These are phyloP conservation scores for Crotalus adamanteus DNA, from an alignment of 2,797 vertebrate genomes.

Conservation along the genomic window DNA sequence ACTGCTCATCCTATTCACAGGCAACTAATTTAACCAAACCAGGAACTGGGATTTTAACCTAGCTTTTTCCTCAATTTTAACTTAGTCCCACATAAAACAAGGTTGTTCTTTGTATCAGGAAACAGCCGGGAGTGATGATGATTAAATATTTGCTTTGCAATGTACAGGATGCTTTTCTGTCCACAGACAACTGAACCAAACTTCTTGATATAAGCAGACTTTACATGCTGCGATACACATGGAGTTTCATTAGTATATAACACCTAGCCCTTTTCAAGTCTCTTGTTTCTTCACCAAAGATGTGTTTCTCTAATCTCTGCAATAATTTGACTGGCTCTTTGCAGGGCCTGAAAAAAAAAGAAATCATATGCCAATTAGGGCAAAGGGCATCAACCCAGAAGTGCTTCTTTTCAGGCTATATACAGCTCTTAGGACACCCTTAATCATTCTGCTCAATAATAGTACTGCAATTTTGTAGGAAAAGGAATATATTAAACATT, in stretches of 20 bases:
- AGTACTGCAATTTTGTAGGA: not conserved
- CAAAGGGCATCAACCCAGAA: not conserved
- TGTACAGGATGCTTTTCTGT: constrained; percentile 71
- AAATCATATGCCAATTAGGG: not conserved
- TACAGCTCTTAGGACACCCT: not conserved
- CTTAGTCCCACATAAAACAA: constrained; percentile 55
- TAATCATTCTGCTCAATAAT: not conserved
- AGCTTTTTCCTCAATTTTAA: constrained; percentile 57
- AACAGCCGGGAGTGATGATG: constrained; percentile 44
- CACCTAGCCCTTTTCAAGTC: constrained; percentile 74
- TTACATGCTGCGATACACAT: constrained; percentile 69
- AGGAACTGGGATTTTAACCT: constrained; percentile 67
- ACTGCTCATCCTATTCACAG: constrained; percentile 63
- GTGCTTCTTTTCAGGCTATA: not conserved
- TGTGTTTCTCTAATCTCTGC: constrained; percentile 98
- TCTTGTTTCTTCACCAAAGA: constrained; percentile 83
- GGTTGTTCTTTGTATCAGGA: constrained; percentile 67
- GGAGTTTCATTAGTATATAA: constrained; percentile 78
- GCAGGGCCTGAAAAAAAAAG: constrained; percentile 80
- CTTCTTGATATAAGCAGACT: constrained; percentile 71
- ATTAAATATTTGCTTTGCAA: constrained; percentile 71
- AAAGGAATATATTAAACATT: not conserved
- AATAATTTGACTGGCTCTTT: constrained; percentile 97
- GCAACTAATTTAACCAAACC: constrained; percentile 66
- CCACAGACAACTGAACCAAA: constrained; percentile 72